These are phyloP conservation scores for Aphidius gifuensis DNA, from an alignment of 1,140 invertebrate genomes.

Conservation along the genomic window DNA sequence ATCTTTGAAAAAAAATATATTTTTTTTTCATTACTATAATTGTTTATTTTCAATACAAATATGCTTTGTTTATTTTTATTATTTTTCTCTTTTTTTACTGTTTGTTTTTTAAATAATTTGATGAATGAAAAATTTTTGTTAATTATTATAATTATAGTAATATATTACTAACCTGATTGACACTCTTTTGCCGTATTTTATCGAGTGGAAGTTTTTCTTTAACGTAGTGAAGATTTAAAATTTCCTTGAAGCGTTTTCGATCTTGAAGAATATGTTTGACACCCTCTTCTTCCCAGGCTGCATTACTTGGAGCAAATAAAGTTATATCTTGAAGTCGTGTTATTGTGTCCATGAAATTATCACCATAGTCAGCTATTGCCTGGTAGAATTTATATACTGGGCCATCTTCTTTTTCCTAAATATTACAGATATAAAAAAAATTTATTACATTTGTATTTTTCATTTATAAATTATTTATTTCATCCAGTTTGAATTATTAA, in stretches of 20 bases:
- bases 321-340: slow-evolving; percentile 71
- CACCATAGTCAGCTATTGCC: slow-evolving; percentile 70
- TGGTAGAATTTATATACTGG: slow-evolving; percentile 78
- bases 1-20: too few species aligned
- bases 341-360: slow-evolving; percentile 72
- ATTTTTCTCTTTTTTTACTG: too few species aligned
- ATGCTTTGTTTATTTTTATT: too few species aligned
- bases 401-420: slow-evolving; percentile 74
- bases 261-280: slow-evolving; percentile 70
- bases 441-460: slow-evolving; percentile 7
- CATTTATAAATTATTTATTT: slow-evolving; percentile 2
- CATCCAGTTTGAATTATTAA: neutral
- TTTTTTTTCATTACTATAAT: too few species aligned
- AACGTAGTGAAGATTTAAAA: slow-evolving; percentile 78
- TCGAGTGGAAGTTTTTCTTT: slow-evolving; percentile 71
- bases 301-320: slow-evolving; percentile 85
- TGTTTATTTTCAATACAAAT: too few species aligned
- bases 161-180: slow-evolving; percentile 61
- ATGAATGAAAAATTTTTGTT: too few species aligned
- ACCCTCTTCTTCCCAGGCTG: slow-evolving; percentile 68
- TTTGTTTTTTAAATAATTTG: too few species aligned
- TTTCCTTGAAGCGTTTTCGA: slow-evolving; percentile 66
- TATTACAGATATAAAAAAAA: slow-evolving; percentile 2
- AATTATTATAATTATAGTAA: too few species aligned
- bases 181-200: slow-evolving; percentile 68